Percentiles rank a stretch among this genome's conserved stretches.
Conservation (phyloP, 2,888 invertebrate species). For the Trachelus iudaicus region DNA sequence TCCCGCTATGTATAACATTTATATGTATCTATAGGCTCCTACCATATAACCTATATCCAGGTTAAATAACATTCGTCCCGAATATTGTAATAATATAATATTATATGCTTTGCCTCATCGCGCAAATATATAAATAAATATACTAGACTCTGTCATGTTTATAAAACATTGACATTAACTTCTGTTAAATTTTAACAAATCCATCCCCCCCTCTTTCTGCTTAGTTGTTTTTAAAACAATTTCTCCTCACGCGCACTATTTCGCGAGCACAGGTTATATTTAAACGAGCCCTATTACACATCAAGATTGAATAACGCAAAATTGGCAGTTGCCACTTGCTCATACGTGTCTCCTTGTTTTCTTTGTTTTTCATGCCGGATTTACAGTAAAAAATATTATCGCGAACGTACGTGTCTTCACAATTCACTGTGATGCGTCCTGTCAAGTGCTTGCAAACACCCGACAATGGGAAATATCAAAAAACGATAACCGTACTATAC, state of each 20-base stretch:
- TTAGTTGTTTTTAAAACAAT: conserved; percentile 49
- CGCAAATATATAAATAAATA: conserved; percentile 61
- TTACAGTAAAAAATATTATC: not conserved
- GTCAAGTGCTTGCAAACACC: not conserved
- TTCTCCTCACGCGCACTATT: conserved; percentile 22
- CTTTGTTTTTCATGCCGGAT: not conserved
- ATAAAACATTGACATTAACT: conserved; percentile 63
- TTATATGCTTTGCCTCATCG: conserved; percentile 51
- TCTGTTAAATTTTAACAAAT: conserved; percentile 66
- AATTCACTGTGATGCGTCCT: not conserved
- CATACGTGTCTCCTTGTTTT: not conserved
- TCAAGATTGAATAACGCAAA: not conserved
- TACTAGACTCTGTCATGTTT: conserved; percentile 63
- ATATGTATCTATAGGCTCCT: conserved; percentile 41
- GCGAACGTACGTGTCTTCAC: not conserved
- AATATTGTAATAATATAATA: conserved; percentile 51
- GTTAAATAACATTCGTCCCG: conserved; percentile 56
- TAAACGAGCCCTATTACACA: not conserved
- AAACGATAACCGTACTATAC: not conserved
- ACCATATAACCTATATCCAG: conserved; percentile 48
- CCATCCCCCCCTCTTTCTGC: conserved; percentile 31
- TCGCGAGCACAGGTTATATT: conserved; percentile 9
- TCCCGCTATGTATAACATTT: conserved; percentile 49
- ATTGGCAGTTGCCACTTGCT: not conserved
- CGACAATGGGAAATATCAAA: not conserved